These are phyloP conservation scores for Bambusicola thoracicus DNA, from an alignment of 2,113 vertebrate species.

Conservation along the genomic window DNA sequence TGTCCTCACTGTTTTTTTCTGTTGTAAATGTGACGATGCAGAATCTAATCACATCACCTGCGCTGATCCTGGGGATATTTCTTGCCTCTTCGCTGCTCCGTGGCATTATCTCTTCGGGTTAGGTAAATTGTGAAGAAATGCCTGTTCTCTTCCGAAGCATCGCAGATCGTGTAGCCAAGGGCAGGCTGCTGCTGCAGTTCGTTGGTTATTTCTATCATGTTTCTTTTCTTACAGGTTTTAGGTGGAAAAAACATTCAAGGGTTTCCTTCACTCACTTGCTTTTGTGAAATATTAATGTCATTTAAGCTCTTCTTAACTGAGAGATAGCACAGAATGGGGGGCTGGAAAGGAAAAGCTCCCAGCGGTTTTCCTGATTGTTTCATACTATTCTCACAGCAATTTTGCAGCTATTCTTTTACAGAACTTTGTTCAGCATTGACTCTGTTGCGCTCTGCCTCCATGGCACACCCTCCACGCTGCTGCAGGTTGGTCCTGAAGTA, in stretches of 20 bases:
- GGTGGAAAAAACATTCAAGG: not conserved
- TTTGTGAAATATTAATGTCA: conserved; percentile 18
- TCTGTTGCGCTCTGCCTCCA: not conserved
- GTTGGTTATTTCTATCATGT: not conserved
- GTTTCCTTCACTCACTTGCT: not conserved
- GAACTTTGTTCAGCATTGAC: not conserved
- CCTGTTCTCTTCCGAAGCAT: conserved; percentile 17
- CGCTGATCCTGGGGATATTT: not conserved
- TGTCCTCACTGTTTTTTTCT: not conserved
- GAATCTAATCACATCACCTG: not conserved
- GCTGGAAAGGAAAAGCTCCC: not conserved
- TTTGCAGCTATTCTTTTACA: not conserved
- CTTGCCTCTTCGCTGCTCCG: conserved; percentile 1
- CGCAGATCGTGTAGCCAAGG: conserved; percentile 16
- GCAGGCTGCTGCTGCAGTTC: conserved; percentile 17
- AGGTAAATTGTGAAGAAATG: conserved; percentile 27
- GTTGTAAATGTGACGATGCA: not conserved
- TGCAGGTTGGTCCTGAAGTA: not conserved
- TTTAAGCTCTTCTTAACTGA: not conserved
- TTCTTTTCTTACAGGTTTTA: conserved; percentile 9
- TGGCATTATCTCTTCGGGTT: conserved; percentile 37
- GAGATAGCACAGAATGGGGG: not conserved
- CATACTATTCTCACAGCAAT: not conserved
- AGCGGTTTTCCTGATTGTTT: not conserved
- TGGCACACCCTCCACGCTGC: not conserved